phyloP scores from a whole-genome alignment of 2,797 vertebrate species.

The Sebastes flavidus region DNA sequence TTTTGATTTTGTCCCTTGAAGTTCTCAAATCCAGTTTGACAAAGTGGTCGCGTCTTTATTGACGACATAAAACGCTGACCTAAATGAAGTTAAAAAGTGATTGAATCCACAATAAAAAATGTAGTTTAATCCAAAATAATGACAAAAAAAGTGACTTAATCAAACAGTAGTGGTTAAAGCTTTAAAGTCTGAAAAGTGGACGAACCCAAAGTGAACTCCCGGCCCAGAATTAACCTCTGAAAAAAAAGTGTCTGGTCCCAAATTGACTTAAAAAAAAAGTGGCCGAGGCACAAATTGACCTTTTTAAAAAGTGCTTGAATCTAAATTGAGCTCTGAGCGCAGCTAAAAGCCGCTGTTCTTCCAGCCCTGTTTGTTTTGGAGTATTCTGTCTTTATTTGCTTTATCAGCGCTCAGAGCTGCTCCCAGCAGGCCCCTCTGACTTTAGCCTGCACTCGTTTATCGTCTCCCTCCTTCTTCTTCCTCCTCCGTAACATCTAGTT shows the following conservation, averaged over 20 bases:
- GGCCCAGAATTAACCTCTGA: slow-evolving; percentile 46
- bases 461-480: slow-evolving; percentile 53
- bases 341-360: slow-evolving; percentile 62
- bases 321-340: slow-evolving; percentile 52
- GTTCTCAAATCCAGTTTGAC: neutral
- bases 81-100: neutral
- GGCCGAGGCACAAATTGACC: slow-evolving; percentile 14
- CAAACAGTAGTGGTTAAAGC: neutral
- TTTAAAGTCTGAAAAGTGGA: slow-evolving; percentile 8
- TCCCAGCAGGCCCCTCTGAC: slow-evolving; percentile 64
- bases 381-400: slow-evolving; percentile 75
- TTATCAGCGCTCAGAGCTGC: slow-evolving; percentile 60
- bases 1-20: neutral
- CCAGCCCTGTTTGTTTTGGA: slow-evolving; percentile 73
- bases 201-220: slow-evolving; percentile 49
- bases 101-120: neutral
- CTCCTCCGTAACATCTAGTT: slow-evolving; percentile 74
- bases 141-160: neutral
- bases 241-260: slow-evolving; percentile 20
- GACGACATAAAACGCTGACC: neutral
- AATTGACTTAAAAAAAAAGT: slow-evolving; percentile 46
- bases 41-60: neutral
- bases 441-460: slow-evolving; percentile 70
- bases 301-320: slow-evolving; percentile 45
- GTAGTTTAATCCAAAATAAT: neutral